Conservation (phyloP, 2,888 invertebrate species). For the Neocrepidodera transversa region DNA sequence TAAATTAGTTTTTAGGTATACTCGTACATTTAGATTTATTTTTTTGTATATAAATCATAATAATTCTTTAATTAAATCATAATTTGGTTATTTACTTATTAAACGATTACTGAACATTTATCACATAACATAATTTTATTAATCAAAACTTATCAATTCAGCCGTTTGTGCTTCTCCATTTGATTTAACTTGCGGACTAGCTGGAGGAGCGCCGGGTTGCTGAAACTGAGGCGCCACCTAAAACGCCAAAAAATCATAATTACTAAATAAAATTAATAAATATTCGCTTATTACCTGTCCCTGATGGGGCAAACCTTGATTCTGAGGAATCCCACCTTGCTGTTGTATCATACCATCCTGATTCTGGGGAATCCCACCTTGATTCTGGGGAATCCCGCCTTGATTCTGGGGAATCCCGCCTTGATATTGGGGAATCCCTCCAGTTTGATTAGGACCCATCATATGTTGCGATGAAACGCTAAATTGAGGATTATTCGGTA, state of each 20-base stretch:
- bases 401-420: too few species aligned
- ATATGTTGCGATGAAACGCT: too few species aligned
- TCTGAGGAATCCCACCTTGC: constrained; percentile 12
- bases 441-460: constrained; percentile 25
- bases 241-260: not conserved
- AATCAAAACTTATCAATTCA: constrained; percentile 85
- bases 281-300: constrained; percentile 4
- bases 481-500: constrained; percentile 36
- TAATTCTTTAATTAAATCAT: too few species aligned
- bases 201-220: constrained; percentile 37
- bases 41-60: too few species aligned
- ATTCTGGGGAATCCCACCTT: constrained; percentile 11
- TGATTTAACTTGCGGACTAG: constrained; percentile 49
- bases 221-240: constrained; percentile 39
- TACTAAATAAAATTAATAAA: not conserved
- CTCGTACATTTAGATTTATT: too few species aligned
- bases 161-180: constrained; percentile 68
- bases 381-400: not conserved
- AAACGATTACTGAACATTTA: constrained; percentile 16
- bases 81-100: not conserved
- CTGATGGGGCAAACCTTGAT: constrained; percentile 17
- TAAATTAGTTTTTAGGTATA: too few species aligned
- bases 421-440: not conserved
- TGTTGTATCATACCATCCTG: constrained; percentile 10
- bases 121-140: constrained; percentile 48